Base-by-base conservation (phyloP, 2,113 vertebrate species). In the Bubo blakistoni region DNA sequence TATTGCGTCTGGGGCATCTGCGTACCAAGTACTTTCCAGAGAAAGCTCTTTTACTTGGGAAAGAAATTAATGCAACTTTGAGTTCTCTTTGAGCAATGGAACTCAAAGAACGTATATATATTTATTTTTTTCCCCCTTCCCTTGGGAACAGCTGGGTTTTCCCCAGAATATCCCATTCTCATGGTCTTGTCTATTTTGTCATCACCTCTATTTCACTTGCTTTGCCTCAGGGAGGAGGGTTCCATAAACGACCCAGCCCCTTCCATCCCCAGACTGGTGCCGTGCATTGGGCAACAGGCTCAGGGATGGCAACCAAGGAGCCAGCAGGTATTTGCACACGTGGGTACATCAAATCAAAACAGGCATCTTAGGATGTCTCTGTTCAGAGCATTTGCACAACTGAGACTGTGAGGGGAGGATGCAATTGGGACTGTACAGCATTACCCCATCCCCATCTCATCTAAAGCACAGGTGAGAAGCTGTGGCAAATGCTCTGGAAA, bases 391-490 rank as follows among this genome's bases (percentile, higher is more conserved):
- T 36, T 74, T 65, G 74, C 47, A 9, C 42, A 80, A 46, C 66
- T 8, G 3, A 80, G n/a, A 67, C 47, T 16, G 3, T 0, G 8
- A 40, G 59, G 52, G 44, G 54, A 34, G 7, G 42, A 76, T 13
- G 70, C 73, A 54, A 7, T 15, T 2, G 38, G 72, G 83, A 44
- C 24, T 3, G 0, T 4, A 2, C 29, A 24, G 32, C 25, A 22
- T 76, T 30, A 46, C 25, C 30, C 52, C 55, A 6, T n/a, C 42
- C 55, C 38, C 44, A 7, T 40, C 40, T 85, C 81, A 8, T 72
- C 71, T 47, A 57, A 69, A 94, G 16, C 42, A 62, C 84, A 91
- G 87, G 90, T 96, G 91, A 96, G 70, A 76, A 95, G 34, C 44
- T 32, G 65, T 69, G 59, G 69, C 51, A 88, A 94, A 84, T 1